Conservation (phyloP, 2,888 invertebrate genomes). For the Erebia epiphron region DNA sequence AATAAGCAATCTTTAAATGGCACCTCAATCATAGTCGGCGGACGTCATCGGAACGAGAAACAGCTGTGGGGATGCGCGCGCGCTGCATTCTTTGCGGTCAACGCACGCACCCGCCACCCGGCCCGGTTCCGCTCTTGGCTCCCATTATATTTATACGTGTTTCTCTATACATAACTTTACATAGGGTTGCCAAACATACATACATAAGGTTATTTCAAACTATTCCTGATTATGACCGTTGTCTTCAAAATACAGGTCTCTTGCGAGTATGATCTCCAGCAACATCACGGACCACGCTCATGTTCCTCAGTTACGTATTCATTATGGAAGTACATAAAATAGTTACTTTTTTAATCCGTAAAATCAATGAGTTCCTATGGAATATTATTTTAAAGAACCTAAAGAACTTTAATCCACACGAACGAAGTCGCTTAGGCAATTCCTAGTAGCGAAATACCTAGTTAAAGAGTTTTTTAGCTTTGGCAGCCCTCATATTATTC, state of each 20-base stretch:
- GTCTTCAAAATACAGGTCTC: too few species aligned
- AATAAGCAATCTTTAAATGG: conserved; percentile 21
- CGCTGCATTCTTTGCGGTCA: conserved; percentile 72
- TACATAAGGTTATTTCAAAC: background rate
- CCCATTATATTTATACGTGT: conserved; percentile 23
- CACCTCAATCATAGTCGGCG: conserved; percentile 25
- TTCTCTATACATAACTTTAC: background rate
- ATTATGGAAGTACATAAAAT: too few species aligned
- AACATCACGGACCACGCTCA: too few species aligned
- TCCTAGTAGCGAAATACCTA: background rate
- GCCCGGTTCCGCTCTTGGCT: conserved; percentile 43
- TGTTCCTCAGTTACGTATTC: too few species aligned
- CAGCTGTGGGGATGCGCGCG: conserved; percentile 55
- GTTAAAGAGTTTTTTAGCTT: background rate
- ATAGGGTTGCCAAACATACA: conserved; percentile 7
- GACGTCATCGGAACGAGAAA: conserved; percentile 47
- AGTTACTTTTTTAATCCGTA: too few species aligned
- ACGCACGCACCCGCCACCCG: conserved; percentile 54
- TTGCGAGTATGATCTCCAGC: too few species aligned
- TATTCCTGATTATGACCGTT: background rate
- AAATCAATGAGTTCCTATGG: too few species aligned
- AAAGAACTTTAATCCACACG: too few species aligned
- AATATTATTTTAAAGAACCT: too few species aligned
- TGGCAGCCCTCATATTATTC: conserved; percentile 29
- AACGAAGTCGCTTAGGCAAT: too few species aligned